phyloP scores from a whole-genome alignment of 2,113 vertebrate species.

The Oryctolagus cuniculus region DNA sequence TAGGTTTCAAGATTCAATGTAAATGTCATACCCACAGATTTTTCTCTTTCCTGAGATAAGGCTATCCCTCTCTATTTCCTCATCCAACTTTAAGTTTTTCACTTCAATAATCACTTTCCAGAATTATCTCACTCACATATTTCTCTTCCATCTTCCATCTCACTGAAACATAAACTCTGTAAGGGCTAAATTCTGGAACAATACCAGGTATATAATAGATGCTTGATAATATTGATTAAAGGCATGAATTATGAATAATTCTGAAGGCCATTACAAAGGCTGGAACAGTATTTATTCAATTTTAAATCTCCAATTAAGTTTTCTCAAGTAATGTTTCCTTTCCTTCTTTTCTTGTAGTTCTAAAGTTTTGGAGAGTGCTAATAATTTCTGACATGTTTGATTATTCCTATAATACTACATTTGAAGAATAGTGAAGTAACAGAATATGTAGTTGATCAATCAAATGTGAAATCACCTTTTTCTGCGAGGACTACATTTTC shows the following conservation, averaged over 20 bases:
- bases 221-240: not conserved
- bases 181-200: not conserved
- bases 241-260: not conserved
- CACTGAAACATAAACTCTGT: not conserved
- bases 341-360: not conserved
- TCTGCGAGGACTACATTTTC: not conserved
- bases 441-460: not conserved
- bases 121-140: not conserved
- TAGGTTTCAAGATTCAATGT: not conserved
- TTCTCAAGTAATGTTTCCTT: not conserved
- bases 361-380: not conserved
- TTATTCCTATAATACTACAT: not conserved
- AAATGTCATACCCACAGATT: not conserved
- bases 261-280: not conserved
- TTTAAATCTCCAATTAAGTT: constrained; percentile 32
- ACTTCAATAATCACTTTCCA: not conserved
- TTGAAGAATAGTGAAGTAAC: not conserved
- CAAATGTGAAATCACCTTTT: not conserved
- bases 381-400: not conserved
- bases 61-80: not conserved
- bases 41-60: not conserved
- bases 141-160: not conserved
- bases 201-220: not conserved
- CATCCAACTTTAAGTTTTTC: not conserved
- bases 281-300: not conserved